These are phyloP conservation scores for Chloropsis cyanopogon DNA, from an alignment of 2,113 vertebrate genomes.

Conservation along the genomic window DNA sequence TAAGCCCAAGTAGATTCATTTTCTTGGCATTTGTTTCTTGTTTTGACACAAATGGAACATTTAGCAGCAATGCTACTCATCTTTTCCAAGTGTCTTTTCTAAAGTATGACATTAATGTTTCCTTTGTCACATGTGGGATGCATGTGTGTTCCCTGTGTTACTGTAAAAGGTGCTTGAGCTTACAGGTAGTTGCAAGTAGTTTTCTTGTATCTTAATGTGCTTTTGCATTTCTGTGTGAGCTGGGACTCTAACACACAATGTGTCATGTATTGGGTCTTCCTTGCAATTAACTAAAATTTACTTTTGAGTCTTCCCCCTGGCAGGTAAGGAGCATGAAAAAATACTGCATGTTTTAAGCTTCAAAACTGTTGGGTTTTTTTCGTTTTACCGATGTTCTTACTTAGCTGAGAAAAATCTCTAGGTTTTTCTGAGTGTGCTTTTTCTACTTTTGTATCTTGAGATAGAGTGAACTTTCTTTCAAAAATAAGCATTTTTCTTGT, in stretches of 20 bases:
- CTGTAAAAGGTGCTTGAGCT: neutral
- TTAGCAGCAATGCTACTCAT: neutral
- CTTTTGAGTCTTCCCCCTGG: neutral
- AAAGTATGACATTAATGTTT: neutral
- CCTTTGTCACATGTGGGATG: neutral
- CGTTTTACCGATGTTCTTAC: neutral
- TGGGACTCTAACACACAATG: neutral
- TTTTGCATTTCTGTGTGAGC: neutral
- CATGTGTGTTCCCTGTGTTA: neutral
- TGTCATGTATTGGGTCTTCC: neutral
- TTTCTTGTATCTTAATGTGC: neutral
- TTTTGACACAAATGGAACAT: neutral
- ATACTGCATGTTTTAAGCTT: neutral
- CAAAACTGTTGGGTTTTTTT: neutral
- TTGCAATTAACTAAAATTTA: neutral
- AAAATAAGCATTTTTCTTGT: neutral
- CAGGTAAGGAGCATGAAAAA: neutral
- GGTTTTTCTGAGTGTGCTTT: neutral
- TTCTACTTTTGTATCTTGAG: neutral
- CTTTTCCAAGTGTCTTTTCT: neutral
- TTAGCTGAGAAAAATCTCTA: neutral
- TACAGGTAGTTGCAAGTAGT: neutral
- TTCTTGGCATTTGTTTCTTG: neutral
- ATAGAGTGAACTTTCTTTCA: neutral
- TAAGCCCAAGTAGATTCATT: neutral